Evolutionary conservation across 35 echinoderm and acorn worm genomes (phyloP).

Genomic region (Amphiura filiformis): DNA sequence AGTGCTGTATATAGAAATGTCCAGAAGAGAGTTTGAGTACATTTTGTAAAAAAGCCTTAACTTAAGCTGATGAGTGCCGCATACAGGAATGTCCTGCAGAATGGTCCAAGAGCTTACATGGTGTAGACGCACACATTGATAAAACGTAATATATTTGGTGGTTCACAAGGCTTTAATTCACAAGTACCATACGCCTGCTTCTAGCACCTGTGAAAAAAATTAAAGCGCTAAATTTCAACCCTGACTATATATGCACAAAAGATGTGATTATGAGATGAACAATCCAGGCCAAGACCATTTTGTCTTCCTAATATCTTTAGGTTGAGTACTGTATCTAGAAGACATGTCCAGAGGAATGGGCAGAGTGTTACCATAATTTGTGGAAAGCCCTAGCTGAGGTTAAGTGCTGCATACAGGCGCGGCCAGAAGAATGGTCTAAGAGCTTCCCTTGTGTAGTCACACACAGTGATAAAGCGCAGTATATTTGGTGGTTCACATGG

Average conservation of each 20-base stretch:
- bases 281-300: too few relatives aligned
- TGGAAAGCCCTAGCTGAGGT: background rate
- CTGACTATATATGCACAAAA: too few relatives aligned
- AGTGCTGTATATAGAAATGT: too few relatives aligned
- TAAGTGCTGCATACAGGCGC: constrained; percentile 26
- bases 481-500: constrained; percentile 69
- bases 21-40: too few relatives aligned
- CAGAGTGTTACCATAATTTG: too few relatives aligned
- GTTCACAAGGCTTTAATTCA: constrained; percentile 55
- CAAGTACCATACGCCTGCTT: constrained; percentile 62
- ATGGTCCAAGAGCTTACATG: constrained; percentile 60
- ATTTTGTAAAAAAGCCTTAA: too few relatives aligned
- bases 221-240: too few relatives aligned
- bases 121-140: constrained; percentile 73
- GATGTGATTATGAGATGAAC: too few relatives aligned
- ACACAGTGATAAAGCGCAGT: constrained; percentile 54
- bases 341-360: too few relatives aligned
- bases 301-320: too few relatives aligned
- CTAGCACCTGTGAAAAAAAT: constrained; percentile 39
- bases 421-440: constrained; percentile 79
- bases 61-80: constrained; percentile 1
- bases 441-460: constrained; percentile 80
- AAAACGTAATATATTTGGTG: constrained; percentile 67
- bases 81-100: constrained; percentile 65
- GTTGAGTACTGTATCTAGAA: too few relatives aligned